These are phyloP conservation scores for Heliothis subflexa DNA, from an alignment of 1,140 invertebrate species.

Conservation along the genomic window DNA sequence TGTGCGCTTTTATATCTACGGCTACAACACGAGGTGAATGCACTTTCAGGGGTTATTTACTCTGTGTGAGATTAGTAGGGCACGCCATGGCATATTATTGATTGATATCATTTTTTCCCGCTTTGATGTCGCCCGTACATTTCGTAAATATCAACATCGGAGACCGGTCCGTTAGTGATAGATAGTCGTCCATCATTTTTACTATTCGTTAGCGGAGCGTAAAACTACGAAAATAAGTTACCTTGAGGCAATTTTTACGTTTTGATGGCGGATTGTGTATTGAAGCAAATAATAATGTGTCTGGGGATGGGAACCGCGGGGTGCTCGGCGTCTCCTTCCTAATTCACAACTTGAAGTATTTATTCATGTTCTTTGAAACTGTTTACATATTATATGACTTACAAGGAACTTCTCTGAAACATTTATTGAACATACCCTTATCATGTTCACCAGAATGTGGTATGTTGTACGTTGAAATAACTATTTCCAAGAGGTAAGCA, in stretches of 20 bases:
- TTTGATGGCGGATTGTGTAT: conserved; percentile 53
- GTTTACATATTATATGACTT: conserved; percentile 39
- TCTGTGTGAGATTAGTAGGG: conserved; percentile 54
- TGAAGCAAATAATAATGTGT: conserved; percentile 58
- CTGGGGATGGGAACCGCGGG: conserved; percentile 46
- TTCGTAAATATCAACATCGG: conserved; percentile 39
- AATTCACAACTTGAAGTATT: conserved; percentile 42
- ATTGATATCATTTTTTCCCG: conserved; percentile 70
- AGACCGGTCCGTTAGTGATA: conserved; percentile 50
- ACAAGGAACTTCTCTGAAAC: background rate
- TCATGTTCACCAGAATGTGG: no score
- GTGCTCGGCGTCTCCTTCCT: conserved; percentile 31
- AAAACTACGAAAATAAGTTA: conserved; percentile 54
- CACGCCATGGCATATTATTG: conserved; percentile 65
- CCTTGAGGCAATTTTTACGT: conserved; percentile 54
- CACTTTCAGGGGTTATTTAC: conserved; percentile 60
- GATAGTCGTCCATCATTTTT: conserved; percentile 62
- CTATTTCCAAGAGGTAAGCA: no score
- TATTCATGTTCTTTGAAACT: conserved; percentile 43
- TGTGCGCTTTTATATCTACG: conserved; percentile 54
- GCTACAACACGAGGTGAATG: conserved; percentile 57
- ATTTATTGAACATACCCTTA: background rate
- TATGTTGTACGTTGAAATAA: no score
- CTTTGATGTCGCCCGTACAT: conserved; percentile 59
- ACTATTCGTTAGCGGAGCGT: conserved; percentile 51